phyloP scores from a whole-genome alignment of 2,888 invertebrate species.

The Iselma pallidipennis region DNA sequence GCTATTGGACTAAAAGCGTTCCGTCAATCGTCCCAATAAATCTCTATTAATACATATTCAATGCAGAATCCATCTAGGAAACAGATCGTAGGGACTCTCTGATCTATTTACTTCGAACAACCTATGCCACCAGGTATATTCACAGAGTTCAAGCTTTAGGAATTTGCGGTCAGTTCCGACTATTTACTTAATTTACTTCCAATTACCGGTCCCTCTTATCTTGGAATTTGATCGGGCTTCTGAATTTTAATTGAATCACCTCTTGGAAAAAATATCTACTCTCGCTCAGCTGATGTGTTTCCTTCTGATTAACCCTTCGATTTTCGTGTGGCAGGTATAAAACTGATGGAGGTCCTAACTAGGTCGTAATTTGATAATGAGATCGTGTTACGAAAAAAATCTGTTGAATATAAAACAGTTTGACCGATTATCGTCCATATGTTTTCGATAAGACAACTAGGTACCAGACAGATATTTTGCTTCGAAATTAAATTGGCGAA shows the following conservation, averaged over 20 bases:
- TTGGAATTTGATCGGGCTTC: slow-evolving; percentile 24
- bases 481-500: neutral
- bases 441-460: neutral
- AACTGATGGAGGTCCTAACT: slow-evolving; percentile 3
- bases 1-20: slow-evolving; percentile 14
- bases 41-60: slow-evolving; percentile 28
- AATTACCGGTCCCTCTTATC: slow-evolving; percentile 25
- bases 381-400: slow-evolving; percentile 6
- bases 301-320: slow-evolving; percentile 1
- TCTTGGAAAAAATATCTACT: slow-evolving; percentile 3
- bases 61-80: slow-evolving; percentile 19
- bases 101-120: slow-evolving; percentile 22
- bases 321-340: neutral
- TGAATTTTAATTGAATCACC: slow-evolving; percentile 26
- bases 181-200: slow-evolving; percentile 28
- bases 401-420: slow-evolving; percentile 3
- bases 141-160: slow-evolving; percentile 5
- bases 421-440: neutral
- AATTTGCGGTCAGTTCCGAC: slow-evolving; percentile 26
- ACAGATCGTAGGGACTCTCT: slow-evolving; percentile 14
- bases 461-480: neutral
- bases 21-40: slow-evolving; percentile 16
- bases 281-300: neutral
- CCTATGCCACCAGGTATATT: slow-evolving; percentile 13
- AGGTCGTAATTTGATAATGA: slow-evolving; percentile 2